Conservation (phyloP, 2,113 vertebrate species). For the Macheiramphus alcinus region DNA sequence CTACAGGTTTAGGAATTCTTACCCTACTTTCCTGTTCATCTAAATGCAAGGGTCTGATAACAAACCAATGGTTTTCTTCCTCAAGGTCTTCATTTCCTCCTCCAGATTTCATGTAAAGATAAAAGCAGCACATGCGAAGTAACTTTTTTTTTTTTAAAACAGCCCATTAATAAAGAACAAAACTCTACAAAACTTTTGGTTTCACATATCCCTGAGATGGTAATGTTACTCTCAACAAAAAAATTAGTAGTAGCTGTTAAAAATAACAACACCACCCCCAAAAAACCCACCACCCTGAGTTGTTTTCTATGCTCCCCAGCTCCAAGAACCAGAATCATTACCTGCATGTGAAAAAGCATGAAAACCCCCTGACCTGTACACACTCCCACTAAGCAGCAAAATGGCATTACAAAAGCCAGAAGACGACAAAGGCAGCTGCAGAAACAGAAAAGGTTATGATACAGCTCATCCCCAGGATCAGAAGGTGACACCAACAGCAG, state of each 20-base stretch:
- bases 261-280: background rate
- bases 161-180: background rate
- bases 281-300: background rate
- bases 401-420: background rate
- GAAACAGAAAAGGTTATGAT: background rate
- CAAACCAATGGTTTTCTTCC: background rate
- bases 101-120: background rate
- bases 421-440: background rate
- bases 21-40: background rate
- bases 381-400: background rate
- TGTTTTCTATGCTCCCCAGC: background rate
- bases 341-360: background rate
- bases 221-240: background rate
- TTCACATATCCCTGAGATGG: background rate
- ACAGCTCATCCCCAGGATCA: background rate
- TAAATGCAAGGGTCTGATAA: background rate
- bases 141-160: background rate
- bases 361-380: background rate
- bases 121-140: background rate
- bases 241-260: background rate
- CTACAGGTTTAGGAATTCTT: background rate
- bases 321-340: background rate
- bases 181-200: background rate
- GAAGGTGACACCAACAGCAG: constrained; percentile 23
- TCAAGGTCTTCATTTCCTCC: background rate